Evolutionary conservation across 2,797 vertebrate genomes (phyloP).

Genomic region (Monodelphis domestica): DNA sequence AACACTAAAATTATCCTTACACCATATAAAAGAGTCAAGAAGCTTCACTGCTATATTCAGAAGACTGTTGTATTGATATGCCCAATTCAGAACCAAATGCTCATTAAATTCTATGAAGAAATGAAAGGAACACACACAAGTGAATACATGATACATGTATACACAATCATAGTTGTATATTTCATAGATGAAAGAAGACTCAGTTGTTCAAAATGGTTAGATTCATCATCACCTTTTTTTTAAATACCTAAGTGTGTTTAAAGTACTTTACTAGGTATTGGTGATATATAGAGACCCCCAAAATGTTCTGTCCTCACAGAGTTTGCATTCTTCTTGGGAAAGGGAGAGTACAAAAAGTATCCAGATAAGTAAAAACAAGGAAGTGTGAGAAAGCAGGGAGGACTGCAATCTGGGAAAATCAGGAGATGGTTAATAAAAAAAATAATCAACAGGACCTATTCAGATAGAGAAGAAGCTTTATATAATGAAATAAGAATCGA

Average conservation of each 20-base stretch:
- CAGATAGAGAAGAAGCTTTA: background rate
- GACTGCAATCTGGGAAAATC: background rate
- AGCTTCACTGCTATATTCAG: background rate
- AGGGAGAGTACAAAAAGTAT: background rate
- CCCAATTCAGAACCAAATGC: background rate
- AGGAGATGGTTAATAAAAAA: background rate
- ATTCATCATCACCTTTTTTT: background rate
- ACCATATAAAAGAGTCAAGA: too few species aligned
- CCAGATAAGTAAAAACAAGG: background rate
- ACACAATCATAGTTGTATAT: rapidly evolving
- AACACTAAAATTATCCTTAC: too few species aligned
- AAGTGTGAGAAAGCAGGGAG: background rate
- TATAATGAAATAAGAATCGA: background rate
- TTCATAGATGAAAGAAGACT: background rate
- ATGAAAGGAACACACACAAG: background rate
- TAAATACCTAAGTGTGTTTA: background rate
- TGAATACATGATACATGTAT: too few species aligned
- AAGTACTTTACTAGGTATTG: background rate
- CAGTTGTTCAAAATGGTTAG: background rate
- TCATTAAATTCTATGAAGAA: background rate
- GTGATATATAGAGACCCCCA: background rate
- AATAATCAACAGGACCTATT: background rate
- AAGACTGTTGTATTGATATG: background rate
- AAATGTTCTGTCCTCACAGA: background rate
- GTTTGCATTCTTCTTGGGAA: background rate